Evolutionary conservation across 30 jellyfish, hydroid and myxozoan species (phyloP).

Genomic region (Rhopilema esculentum): DNA sequence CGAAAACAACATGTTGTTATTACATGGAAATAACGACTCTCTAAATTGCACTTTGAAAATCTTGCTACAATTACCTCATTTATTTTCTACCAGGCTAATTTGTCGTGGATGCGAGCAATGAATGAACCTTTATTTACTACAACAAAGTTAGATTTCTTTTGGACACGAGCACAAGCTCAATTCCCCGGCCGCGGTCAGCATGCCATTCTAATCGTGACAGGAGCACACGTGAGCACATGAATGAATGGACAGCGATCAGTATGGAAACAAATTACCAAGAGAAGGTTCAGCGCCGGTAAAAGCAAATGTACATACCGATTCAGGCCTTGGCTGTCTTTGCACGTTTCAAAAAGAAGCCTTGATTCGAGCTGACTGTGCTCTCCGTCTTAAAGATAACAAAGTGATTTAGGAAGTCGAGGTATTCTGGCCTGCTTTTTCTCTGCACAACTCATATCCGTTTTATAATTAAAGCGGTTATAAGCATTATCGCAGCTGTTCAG

Average conservation of each 20-base stretch:
- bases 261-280: background rate
- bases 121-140: background rate
- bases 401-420: conserved; percentile 86
- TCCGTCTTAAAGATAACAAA: conserved; percentile 69
- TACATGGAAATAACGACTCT: background rate
- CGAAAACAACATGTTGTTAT: conserved; percentile 39
- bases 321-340: background rate
- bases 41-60: background rate
- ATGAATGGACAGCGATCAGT: conserved; percentile 42
- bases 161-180: background rate
- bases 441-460: conserved; percentile 77
- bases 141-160: background rate
- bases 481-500: conserved; percentile 76
- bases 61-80: background rate
- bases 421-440: conserved; percentile 64
- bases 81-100: background rate
- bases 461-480: conserved; percentile 76
- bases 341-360: conserved; percentile 15
- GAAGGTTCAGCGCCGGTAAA: background rate
- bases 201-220: conserved; percentile 22
- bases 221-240: conserved; percentile 53
- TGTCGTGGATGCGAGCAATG: background rate
- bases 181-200: background rate
- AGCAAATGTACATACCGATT: conserved; percentile 43
- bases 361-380: background rate